phyloP scores from a whole-genome alignment of 1,140 invertebrate species.

The Bombus terrestris region DNA sequence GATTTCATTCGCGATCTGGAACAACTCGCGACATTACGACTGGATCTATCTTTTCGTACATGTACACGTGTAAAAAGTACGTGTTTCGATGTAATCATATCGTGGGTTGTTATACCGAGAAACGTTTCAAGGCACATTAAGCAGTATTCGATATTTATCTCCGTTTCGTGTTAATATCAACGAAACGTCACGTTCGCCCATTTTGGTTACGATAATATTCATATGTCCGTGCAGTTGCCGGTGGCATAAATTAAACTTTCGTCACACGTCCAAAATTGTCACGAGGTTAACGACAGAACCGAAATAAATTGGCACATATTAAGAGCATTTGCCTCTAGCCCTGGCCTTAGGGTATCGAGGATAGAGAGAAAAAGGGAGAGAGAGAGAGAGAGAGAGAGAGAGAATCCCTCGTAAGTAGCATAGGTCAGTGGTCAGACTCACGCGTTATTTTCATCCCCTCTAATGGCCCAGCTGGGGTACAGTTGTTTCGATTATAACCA shows the following conservation, averaged over 20 bases:
- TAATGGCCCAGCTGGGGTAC: neutral
- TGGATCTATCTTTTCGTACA: neutral
- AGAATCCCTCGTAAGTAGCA: constrained; percentile 29
- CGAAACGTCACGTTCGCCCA: neutral
- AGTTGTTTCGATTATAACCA: constrained; percentile 22
- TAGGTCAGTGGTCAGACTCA: constrained; percentile 39
- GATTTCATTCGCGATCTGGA: constrained; percentile 19
- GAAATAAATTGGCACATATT: constrained; percentile 22
- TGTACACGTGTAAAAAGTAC: neutral
- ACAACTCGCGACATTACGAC: neutral
- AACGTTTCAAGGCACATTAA: constrained; percentile 7
- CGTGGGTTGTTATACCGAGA: neutral
- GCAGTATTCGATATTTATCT: neutral
- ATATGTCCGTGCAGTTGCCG: neutral
- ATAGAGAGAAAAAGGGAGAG: neutral
- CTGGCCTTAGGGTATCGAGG: constrained; percentile 1
- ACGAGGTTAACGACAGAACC: constrained; percentile 12
- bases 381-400: neutral
- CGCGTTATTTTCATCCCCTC: constrained; percentile 12
- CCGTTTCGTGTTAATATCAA: neutral
- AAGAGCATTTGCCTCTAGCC: constrained; percentile 10
- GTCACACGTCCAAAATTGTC: neutral
- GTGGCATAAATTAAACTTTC: neutral
- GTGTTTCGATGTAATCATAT: neutral
- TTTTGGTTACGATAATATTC: neutral